Base-by-base conservation (phyloP, 2,113 vertebrate genomes). In the Anas platyrhynchos region DNA sequence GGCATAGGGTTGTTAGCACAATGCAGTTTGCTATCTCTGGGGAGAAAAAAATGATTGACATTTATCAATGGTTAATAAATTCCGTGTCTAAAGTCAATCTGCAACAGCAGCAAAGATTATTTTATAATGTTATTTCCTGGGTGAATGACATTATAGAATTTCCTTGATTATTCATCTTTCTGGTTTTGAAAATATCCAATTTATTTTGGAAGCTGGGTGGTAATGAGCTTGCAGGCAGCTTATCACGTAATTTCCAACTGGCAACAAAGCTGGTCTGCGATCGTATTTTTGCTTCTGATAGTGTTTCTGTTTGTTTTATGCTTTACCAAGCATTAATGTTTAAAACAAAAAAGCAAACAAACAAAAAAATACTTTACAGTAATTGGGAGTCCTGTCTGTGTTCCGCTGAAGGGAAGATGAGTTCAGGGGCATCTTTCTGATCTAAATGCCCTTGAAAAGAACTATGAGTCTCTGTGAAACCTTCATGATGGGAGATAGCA, bases 61-160 rank as follows among this genome's bases (percentile, higher is more conserved):
- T 90, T 85, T 91, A 77, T 82, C 65, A 82, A 65, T 46, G 44
- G 9, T 93, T 96, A 92, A 80, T 85, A 94, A 95, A 94, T 94
- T 69, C 38, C 2, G 3, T 80, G 54, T 20, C 36, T 85, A 11
- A 50, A 90, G 73, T 78, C 67, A 41, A 69, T 63, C 84, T 75
- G 23, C 58, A 77, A 66, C 48, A 72, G 71, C 44, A 63, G 36
- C 25, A 80, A 62, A 69, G 11, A 62, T 38, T 84, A 55, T 75
- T 91, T 94, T 78, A 61, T 86, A 76, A 87, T 89, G 67, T 55
- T 59, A 6, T 88, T 93, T 72, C 46, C 80, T 73, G 61, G 71
- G 46, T 63, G 74, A 95, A 71, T 32, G 63, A 36, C 34, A 66
- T 82, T 94, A 72, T 29, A 68, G 91, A 89, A 69, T 91, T 97